Evolutionary conservation across 30 jellyfish, hydroid and myxozoan genomes (phyloP), one percentile per base, ranked within the genome.

Genomic region (Aurelia aurita complex sp. Pacific): DNA sequence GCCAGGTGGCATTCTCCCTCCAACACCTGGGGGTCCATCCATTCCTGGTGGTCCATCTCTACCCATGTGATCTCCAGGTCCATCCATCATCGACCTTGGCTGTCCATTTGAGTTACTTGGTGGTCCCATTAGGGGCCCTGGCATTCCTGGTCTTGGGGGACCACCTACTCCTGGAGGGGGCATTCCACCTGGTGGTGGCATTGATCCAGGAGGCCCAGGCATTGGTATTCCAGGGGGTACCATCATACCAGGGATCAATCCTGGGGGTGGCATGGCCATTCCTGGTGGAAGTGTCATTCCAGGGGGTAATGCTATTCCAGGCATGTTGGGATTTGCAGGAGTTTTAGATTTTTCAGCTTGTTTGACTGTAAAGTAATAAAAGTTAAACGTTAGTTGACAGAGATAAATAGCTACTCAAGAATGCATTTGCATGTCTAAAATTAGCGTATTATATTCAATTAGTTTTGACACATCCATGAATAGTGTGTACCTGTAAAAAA

Each of bases 241-340:
- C 96, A 90, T 90, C 96, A 85, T 83, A 11, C 98, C 98, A 50
- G 99, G 98, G 33, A 89, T 85, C 96, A 92, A 69, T 90, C 96
- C 91, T 12, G 98, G 97, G 50, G 95, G 92, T 29, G 92, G 97
- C 85, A 90, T 63, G 0, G 98, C 91, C 94, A 91, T 90, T 46
- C 97, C 96, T 53, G 97, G 96, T 13, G 98, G 98, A n/a, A 87
- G 91, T 61, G 81, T 34, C 97, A 95, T 89, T 29, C 96, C 94
- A 69, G 96, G 96, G 43, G 96, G 96, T n/a, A 97, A 81, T 1
- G 90, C 78, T 77, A 86, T 74, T 54, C 94, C 95, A 8, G 94
- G 94, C 86, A 83, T 46, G 60, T 29, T 74, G 18, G 88, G 82
- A 46, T 96, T 85, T 16, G 97, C 89, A 46, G 63, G 57, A 19